These are phyloP conservation scores for Sinonovacula constricta DNA, from an alignment of 1,140 invertebrate species.

Conservation along the genomic window DNA sequence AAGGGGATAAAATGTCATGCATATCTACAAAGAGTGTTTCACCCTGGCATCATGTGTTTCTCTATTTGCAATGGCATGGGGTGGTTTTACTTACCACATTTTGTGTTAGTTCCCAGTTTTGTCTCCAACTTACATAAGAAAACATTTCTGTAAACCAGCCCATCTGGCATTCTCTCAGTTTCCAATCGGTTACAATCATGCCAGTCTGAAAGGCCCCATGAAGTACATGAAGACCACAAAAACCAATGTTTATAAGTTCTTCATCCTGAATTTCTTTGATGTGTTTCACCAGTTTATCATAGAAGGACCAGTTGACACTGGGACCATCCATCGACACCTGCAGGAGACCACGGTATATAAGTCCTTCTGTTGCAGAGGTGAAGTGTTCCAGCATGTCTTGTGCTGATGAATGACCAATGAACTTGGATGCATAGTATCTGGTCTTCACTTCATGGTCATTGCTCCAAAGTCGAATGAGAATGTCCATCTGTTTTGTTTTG, in stretches of 20 bases:
- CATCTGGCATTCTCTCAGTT: too few species aligned
- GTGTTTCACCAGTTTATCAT: conserved; percentile 46
- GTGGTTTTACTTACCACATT: too few species aligned
- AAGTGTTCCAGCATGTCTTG: conserved; percentile 53
- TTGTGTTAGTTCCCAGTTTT: too few species aligned
- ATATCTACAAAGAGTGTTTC: too few species aligned
- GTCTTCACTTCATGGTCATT: conserved; percentile 43
- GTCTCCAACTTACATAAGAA: too few species aligned
- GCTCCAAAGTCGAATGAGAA: conserved; percentile 52
- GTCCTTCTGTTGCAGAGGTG: conserved; percentile 15
- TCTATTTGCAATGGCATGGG: too few species aligned
- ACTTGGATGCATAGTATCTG: conserved; percentile 53
- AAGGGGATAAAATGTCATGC: too few species aligned
- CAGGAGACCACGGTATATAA: conserved; percentile 33
- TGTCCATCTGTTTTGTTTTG: conserved; percentile 60
- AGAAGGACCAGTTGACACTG: conserved; percentile 61
- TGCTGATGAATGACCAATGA: conserved; percentile 54
- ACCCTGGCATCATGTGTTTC: too few species aligned
- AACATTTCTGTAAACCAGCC: too few species aligned
- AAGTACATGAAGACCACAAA: conserved; percentile 53
- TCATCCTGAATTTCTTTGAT: conserved; percentile 32
- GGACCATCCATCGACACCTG: conserved; percentile 65
- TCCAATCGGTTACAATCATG: conserved; percentile 32
- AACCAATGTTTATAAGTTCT: conserved; percentile 50
- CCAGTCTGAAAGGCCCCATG: conserved; percentile 49